phyloP scores from a whole-genome alignment of 2,888 invertebrate genomes.

The Torymus tubicola region DNA sequence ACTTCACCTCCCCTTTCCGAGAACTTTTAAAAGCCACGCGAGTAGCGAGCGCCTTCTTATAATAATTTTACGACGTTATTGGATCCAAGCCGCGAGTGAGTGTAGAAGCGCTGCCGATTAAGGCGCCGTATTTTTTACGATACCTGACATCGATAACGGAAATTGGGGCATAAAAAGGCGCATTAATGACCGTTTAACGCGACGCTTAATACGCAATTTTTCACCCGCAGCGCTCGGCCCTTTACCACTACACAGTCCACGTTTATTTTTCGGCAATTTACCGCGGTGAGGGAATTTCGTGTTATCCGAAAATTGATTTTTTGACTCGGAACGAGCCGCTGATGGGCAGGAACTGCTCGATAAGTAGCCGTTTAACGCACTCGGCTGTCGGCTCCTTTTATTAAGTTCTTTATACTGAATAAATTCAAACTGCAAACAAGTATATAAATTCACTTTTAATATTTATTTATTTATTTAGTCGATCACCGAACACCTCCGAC shows the following conservation, averaged over 20 bases:
- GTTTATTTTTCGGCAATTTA: too few relatives aligned
- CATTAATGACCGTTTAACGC: slow-evolving; percentile 28
- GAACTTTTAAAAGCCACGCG: slow-evolving; percentile 44
- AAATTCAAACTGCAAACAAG: too few relatives aligned
- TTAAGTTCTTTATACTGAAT: too few relatives aligned
- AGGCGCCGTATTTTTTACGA: slow-evolving; percentile 39
- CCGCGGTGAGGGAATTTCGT: not conserved
- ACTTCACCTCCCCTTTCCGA: slow-evolving; percentile 30
- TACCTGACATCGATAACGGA: slow-evolving; percentile 39
- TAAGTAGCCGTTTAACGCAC: too few relatives aligned
- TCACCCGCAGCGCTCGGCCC: not conserved
- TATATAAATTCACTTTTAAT: too few relatives aligned
- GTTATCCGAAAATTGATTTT: slow-evolving; percentile 12
- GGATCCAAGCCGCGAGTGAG: not conserved
- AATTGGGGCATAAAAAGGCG: slow-evolving; percentile 32
- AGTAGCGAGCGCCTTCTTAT: slow-evolving; percentile 32
- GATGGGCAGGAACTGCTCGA: too few relatives aligned
- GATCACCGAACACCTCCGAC: too few relatives aligned
- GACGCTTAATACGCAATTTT: slow-evolving; percentile 28
- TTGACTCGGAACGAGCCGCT: not conserved
- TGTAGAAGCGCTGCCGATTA: not conserved
- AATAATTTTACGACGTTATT: slow-evolving; percentile 50
- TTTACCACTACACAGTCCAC: not conserved
- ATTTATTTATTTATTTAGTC: too few relatives aligned
- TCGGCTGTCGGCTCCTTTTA: too few relatives aligned